phyloP scores from a whole-genome alignment of 2,113 vertebrate species.

The Sciurus niger region DNA sequence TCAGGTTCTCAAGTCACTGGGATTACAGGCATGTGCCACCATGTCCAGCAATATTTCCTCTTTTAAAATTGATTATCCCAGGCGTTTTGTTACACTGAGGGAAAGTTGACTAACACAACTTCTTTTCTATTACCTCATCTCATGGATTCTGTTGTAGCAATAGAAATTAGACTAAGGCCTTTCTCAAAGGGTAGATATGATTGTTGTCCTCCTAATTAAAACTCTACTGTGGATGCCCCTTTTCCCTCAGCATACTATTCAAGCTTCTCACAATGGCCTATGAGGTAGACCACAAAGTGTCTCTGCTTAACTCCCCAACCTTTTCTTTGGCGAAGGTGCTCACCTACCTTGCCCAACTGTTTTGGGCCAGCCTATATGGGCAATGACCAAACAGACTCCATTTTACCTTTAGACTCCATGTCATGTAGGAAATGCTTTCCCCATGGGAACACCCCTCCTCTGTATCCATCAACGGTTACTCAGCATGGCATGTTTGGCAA shows the following conservation, averaged over 20 bases:
- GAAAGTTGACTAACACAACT: not conserved
- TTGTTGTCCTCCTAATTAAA: not conserved
- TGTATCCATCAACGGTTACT: too few relatives aligned
- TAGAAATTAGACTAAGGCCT: not conserved
- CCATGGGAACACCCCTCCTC: too few relatives aligned
- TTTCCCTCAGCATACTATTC: not conserved
- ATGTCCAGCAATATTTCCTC: not conserved
- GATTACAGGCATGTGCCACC: too few relatives aligned
- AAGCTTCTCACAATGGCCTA: not conserved
- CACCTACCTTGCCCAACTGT: not conserved
- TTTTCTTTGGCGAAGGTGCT: not conserved
- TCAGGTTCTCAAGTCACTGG: too few relatives aligned
- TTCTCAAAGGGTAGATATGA: not conserved
- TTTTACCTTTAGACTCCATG: too few relatives aligned
- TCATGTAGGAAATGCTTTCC: too few relatives aligned
- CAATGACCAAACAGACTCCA: too few relatives aligned
- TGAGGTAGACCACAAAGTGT: not conserved
- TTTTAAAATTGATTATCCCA: not conserved
- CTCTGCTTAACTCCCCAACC: not conserved
- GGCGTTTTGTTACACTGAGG: not conserved
- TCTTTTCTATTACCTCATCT: not conserved
- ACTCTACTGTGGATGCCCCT: too few relatives aligned
- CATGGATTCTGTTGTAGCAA: not conserved
- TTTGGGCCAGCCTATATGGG: too few relatives aligned
- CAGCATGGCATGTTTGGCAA: too few relatives aligned